Evolutionary conservation across 35 echinoderm and acorn worm genomes (phyloP), one percentile per base, ranked within the genome.

Genomic region (Stichopus chloronotus): DNA sequence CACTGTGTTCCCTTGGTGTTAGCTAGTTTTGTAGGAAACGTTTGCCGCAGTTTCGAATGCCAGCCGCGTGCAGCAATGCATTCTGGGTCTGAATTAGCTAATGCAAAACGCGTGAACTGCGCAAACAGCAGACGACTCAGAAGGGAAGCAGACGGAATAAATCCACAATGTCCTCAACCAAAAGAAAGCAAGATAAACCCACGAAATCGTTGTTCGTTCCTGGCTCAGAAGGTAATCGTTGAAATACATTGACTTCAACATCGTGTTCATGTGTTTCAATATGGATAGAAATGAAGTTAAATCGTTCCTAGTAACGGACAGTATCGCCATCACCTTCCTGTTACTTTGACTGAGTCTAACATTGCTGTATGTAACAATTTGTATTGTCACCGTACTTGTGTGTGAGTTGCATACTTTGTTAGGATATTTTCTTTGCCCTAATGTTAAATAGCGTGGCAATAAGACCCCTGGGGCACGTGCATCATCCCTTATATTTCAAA

Each of bases 81-180:
- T 85, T 85, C 20, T 85, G 82, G 82, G 82, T 85, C 25, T 89
- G 19, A 20, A 89, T 88, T 58, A 54, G 43, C 59, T 89, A 61
- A 58, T 61, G 86, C 86, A 88, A 63, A 61, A 84, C 69, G 20
- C 21, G 87, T 25, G 52, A 65, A 89, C 87, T 89, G 87, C 87
- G 87, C 87, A 89, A 89, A 89, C 87, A 97, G 95, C 95, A 96
- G 95, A 97, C 95, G 95, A 97, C 95, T 92, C 87, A 30, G 59
- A 90, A 79, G 57, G 58, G 83, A 55, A 92, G 94, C 94, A 95
- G 94, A 95, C 94, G 94, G 80, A 95, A 92, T 83, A 71, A 69
- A 88, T 83, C 17, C 58, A 94, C 53, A 23, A 97, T 97, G 95
- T 94, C 95, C 82, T 94, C 95, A 10, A 94, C 76, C 53, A 93